Evolutionary conservation across 2,113 vertebrate genomes (phyloP).

Genomic region (Phaethon lepturus): DNA sequence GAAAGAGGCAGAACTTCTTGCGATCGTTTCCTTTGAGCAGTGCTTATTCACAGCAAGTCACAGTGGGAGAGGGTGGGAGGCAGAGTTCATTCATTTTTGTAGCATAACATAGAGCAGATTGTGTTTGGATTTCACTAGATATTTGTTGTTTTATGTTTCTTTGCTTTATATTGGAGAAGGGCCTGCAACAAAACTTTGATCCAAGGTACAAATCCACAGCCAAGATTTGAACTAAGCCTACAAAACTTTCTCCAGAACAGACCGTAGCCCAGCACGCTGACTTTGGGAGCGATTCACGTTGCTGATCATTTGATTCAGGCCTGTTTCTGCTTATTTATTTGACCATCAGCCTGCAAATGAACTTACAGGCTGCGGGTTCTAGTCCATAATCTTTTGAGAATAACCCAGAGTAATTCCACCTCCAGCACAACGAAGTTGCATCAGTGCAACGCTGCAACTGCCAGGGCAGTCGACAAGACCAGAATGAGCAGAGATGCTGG

Average conservation of each 20-base stretch:
- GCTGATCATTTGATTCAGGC: neutral
- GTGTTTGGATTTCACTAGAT: constrained; percentile 62
- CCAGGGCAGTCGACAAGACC: neutral
- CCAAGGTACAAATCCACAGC: constrained; percentile 61
- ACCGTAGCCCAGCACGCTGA: neutral
- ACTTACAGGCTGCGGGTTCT: neutral
- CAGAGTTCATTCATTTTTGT: constrained; percentile 66
- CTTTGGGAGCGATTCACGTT: neutral
- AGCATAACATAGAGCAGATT: constrained; percentile 54
- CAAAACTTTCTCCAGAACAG: neutral
- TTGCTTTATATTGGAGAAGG: constrained; percentile 61
- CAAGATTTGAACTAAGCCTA: constrained; percentile 51
- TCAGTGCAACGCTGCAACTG: neutral
- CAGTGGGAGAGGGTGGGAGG: constrained; percentile 69
- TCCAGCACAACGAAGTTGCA: neutral
- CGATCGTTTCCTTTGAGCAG: neutral
- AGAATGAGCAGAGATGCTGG: neutral
- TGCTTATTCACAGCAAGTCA: constrained; percentile 59
- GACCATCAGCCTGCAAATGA: neutral
- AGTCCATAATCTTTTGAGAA: neutral
- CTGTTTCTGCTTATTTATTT: constrained; percentile 39
- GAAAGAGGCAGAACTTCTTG: constrained; percentile 1
- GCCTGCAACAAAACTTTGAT: constrained; percentile 56
- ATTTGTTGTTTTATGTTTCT: constrained; percentile 60
- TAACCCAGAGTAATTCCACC: neutral